Evolutionary conservation across 2,888 invertebrate genomes (phyloP).

Genomic region (Tiliacea aurago): DNA sequence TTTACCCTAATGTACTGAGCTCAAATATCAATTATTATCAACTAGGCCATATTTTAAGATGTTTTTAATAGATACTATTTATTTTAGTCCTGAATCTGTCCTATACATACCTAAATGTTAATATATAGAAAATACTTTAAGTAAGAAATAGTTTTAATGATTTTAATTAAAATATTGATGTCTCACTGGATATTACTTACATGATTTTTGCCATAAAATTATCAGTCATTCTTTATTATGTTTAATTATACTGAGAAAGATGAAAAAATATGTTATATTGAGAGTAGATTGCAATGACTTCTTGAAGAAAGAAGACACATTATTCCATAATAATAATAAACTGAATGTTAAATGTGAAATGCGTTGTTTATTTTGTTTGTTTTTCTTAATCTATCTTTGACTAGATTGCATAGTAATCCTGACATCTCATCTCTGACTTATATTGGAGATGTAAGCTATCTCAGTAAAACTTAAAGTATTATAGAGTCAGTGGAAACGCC

Average conservation of each 20-base stretch:
- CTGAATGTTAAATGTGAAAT: conserved; percentile 69
- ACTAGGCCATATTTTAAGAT: conserved; percentile 43
- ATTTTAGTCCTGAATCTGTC: conserved; percentile 59
- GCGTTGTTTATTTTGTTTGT: conserved; percentile 13
- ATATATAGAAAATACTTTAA: conserved; percentile 57
- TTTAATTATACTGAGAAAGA: conserved; percentile 34
- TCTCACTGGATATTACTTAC: conserved; percentile 41
- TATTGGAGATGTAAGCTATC: neutral
- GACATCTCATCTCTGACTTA: neutral
- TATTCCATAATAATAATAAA: conserved; percentile 80
- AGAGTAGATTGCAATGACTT: conserved; percentile 31
- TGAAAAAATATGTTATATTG: conserved; percentile 53
- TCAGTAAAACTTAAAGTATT: neutral
- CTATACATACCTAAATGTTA: conserved; percentile 57
- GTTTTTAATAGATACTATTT: conserved; percentile 58
- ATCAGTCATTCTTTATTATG: conserved; percentile 60
- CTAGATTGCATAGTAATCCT: neutral
- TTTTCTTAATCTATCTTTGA: neutral
- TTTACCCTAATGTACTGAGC: conserved; percentile 42
- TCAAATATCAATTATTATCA: conserved; percentile 45
- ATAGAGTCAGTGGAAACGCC: no score
- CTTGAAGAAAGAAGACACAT: conserved; percentile 58
- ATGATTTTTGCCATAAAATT: conserved; percentile 63
- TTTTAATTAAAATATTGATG: conserved; percentile 30
- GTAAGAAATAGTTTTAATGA: conserved; percentile 41